A percentile compares a stretch with the other conserved stretches of the same genome.
Evolutionary conservation across 2,888 invertebrate species (phyloP).

Genomic region (Phyllotreta striolata): DNA sequence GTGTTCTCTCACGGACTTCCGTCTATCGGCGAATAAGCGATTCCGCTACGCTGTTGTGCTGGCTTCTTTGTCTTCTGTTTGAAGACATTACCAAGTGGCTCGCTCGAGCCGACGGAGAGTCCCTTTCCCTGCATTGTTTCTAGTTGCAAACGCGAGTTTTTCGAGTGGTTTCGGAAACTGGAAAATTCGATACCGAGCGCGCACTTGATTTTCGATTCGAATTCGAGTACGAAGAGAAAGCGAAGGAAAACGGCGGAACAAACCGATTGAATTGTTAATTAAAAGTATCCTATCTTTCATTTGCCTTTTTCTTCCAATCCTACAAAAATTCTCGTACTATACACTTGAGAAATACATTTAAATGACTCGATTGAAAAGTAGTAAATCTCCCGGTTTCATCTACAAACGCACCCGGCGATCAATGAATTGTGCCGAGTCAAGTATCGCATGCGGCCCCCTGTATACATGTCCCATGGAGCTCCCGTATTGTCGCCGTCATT

Average conservation of each 20-base stretch:
- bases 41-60: conserved; percentile 30
- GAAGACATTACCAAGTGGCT: conserved; percentile 38
- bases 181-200: conserved; percentile 35
- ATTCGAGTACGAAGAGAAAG: conserved; percentile 25
- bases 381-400: no score
- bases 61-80: conserved; percentile 36
- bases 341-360: background rate
- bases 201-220: conserved; percentile 27
- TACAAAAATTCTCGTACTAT: background rate
- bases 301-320: no score
- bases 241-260: conserved; percentile 4
- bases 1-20: no score
- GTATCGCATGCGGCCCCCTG: conserved; percentile 48
- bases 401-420: no score
- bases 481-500: conserved; percentile 47
- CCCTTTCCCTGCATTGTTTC: conserved; percentile 31
- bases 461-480: conserved; percentile 39
- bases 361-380: no score
- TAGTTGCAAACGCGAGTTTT: conserved; percentile 41
- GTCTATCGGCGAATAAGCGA: conserved; percentile 32
- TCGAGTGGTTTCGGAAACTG: conserved; percentile 36
- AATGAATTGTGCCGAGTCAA: conserved; percentile 36
- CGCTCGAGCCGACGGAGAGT: conserved; percentile 38
- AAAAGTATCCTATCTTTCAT: background rate
- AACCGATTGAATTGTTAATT: background rate